phyloP scores from a whole-genome alignment of 2,113 vertebrate genomes.

The Perca flavescens region DNA sequence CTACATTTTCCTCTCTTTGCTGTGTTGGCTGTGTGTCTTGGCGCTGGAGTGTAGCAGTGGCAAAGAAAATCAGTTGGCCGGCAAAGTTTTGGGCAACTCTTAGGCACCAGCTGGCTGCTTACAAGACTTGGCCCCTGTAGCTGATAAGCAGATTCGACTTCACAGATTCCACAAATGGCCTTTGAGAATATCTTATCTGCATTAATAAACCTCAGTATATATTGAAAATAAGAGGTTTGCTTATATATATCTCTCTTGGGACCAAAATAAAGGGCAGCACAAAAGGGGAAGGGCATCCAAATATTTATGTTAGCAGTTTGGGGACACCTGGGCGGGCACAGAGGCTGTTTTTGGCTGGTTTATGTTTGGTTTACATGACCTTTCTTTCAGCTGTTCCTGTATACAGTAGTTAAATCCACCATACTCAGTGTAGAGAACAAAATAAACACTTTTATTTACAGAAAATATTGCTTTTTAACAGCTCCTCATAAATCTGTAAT shows the following conservation, averaged over 20 bases:
- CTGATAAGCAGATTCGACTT: conserved; percentile 38
- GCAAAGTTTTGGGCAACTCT: conserved; percentile 57
- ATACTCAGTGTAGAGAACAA: not conserved
- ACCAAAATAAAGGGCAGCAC: not conserved
- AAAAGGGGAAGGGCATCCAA: not conserved
- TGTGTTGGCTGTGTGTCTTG: conserved; percentile 57
- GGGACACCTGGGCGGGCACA: not conserved
- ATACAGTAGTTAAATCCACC: not conserved
- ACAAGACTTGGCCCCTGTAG: conserved; percentile 48
- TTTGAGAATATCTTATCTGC: conserved; percentile 12
- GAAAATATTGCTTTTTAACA: too few relatives aligned
- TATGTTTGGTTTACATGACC: not conserved
- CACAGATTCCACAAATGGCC: conserved; percentile 35
- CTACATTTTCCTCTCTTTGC: not conserved
- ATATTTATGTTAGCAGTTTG: conserved; percentile 1
- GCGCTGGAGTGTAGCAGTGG: conserved; percentile 22
- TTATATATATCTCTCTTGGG: not conserved
- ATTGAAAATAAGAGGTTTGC: conserved; percentile 18
- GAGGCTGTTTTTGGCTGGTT: not conserved
- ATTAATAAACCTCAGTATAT: conserved; percentile 47
- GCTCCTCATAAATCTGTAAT: too few relatives aligned
- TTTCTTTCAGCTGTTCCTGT: not conserved
- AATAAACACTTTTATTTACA: too few relatives aligned
- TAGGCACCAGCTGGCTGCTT: conserved; percentile 65
- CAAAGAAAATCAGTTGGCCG: conserved; percentile 54